Evolutionary conservation across 2,888 invertebrate genomes (phyloP), one percentile per base, ranked within the genome.

Genomic region (Drosophila colorata): DNA sequence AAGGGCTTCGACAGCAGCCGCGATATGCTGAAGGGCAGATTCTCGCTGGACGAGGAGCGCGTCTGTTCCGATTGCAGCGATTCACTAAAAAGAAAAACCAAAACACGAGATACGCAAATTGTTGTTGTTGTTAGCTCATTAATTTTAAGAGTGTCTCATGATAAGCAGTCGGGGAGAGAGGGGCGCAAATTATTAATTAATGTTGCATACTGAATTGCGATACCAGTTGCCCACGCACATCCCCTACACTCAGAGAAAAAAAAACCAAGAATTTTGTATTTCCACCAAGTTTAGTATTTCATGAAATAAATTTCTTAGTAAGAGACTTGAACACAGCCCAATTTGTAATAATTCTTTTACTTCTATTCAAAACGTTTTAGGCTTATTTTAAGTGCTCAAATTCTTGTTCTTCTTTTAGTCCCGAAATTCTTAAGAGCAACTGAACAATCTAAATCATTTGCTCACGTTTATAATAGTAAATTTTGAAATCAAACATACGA

Each of bases 21-120:
- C 35, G 96, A 96, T 94, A 96, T 96, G 92, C 96, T 96, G 93
- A 96, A 96, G 63, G 96, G 95, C 80, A 96, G 89, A 90, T 92
- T 92, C 85, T 92, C 92, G 79, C 92, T 92, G 67, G 93, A 92
- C 57, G 93, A 92, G 88, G 79, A 93, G 91, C 91, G 93, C 90
- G 90, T 94, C 93, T 80, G 93, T 91, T 85, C 93, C 84, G 88
- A 92, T 90, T 91, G 93, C 91, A 90, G 91, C 85, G 90, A 90
- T 91, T 92, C 93, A 56, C 92, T 93, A 14, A 31, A 41, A 56
- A 1, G 38, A 1, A 23, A 13, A 11, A 43, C 13, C 38, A 13
- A 9, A 28, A 35, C 14, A 35, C 23, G 43, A 56, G 20, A 40
- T 23, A 33, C 28, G 14, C 8, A 35, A 43, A n/a, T 20, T 46